phyloP scores from a whole-genome alignment of 2,888 invertebrate species.

The Sarcophaga subvicina region DNA sequence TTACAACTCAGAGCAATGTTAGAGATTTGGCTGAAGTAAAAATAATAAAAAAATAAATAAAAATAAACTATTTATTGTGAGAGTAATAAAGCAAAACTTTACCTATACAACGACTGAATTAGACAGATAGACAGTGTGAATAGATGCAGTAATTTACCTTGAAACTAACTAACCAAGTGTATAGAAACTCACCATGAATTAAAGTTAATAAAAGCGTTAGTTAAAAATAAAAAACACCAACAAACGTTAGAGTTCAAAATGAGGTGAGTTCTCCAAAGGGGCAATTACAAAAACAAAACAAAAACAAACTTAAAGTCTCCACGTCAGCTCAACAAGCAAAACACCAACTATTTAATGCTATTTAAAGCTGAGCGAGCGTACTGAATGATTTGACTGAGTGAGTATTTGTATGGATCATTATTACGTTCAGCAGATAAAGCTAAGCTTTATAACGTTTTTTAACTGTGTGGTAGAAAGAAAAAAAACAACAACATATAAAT shows the following conservation, averaged over 20 bases:
- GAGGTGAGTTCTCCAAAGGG: conserved; percentile 48
- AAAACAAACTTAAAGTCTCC: conserved; percentile 30
- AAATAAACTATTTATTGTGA: conserved; percentile 14
- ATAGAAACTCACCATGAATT: conserved; percentile 58
- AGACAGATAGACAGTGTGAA: background rate
- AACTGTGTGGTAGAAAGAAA: conserved; percentile 54
- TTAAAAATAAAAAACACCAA: conserved; percentile 24
- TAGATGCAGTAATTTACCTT: background rate
- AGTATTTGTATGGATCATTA: conserved; percentile 51
- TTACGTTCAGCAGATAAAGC: conserved; percentile 56
- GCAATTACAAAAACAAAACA: background rate
- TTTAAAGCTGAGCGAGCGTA: background rate
- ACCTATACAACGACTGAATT: background rate
- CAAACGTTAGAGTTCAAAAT: conserved; percentile 54
- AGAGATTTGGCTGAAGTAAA: conserved; percentile 40
- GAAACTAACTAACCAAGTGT: conserved; percentile 32
- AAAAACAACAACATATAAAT: conserved; percentile 11
- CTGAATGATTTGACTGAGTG: conserved; percentile 28
- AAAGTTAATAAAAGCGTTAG: conserved; percentile 55
- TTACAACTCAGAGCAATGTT: conserved; percentile 44
- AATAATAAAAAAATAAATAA: conserved; percentile 4
- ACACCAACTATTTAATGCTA: background rate
- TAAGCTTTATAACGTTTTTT: conserved; percentile 64
- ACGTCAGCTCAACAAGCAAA: conserved; percentile 16
- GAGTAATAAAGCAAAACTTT: conserved; percentile 41